phyloP scores from a whole-genome alignment of 2,113 vertebrate species.

The Onychostoma macrolepis region DNA sequence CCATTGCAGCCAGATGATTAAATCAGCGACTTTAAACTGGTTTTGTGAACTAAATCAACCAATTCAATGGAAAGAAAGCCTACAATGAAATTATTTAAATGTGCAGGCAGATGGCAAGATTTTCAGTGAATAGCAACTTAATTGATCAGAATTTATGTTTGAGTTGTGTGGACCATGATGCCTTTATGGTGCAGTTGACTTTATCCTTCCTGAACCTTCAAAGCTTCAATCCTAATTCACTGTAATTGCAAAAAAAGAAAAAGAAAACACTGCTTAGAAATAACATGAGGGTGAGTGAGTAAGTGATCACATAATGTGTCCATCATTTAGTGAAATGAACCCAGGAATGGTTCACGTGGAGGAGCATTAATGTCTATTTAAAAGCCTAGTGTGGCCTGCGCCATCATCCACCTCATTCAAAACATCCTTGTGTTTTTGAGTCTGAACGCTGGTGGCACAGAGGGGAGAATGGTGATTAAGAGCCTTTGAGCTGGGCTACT shows the following conservation, averaged over 20 bases:
- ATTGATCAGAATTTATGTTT: background rate
- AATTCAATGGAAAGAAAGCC: background rate
- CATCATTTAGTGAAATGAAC: constrained; percentile 54
- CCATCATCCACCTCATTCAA: constrained; percentile 62
- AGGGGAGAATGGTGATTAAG: constrained; percentile 27
- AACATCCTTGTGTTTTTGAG: constrained; percentile 61
- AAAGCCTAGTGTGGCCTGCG: constrained; percentile 67
- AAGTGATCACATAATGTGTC: background rate
- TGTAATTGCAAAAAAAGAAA: background rate
- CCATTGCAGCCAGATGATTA: background rate
- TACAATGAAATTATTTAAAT: background rate
- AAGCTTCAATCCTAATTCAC: background rate
- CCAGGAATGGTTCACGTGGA: constrained; percentile 59
- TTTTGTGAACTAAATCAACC: background rate
- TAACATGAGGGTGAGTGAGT: background rate
- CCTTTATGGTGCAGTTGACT: background rate
- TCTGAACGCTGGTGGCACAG: constrained; percentile 23
- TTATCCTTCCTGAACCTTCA: background rate
- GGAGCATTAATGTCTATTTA: constrained; percentile 73
- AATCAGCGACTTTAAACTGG: background rate
- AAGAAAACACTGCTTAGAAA: background rate
- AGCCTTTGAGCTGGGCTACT: constrained; percentile 28
- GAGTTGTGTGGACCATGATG: background rate
- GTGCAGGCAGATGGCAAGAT: background rate
- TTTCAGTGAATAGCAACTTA: background rate